phyloP scores from a whole-genome alignment of 2,888 invertebrate genomes.

The Anoplius nigerrimus region DNA sequence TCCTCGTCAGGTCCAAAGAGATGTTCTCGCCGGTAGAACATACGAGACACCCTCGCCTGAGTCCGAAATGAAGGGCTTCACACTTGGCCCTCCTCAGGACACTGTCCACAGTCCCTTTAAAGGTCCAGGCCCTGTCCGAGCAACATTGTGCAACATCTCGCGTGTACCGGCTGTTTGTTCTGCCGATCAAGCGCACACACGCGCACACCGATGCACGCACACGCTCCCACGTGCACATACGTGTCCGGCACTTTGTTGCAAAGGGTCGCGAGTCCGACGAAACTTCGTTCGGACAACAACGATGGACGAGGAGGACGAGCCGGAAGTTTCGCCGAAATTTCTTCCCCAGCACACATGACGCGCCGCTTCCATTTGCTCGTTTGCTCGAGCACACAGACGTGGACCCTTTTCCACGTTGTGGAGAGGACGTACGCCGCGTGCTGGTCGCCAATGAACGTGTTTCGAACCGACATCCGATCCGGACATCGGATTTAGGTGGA shows the following conservation, averaged over 20 bases:
- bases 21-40: too few species aligned
- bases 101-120: background rate
- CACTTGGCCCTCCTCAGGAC: background rate
- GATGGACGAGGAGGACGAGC: constrained; percentile 1
- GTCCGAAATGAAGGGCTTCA: too few species aligned
- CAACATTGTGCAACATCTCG: constrained; percentile 32
- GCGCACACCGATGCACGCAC: background rate
- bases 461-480: too few species aligned
- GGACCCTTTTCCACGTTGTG: too few species aligned
- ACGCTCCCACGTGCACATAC: too few species aligned
- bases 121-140: background rate
- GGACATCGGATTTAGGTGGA: too few species aligned
- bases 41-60: too few species aligned
- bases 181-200: constrained; percentile 26
- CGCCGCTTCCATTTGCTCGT: too few species aligned
- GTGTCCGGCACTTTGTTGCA: background rate
- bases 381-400: too few species aligned
- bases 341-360: background rate
- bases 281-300: background rate
- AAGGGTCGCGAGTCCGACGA: background rate
- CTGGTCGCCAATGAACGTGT: too few species aligned
- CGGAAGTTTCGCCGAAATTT: background rate
- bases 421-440: too few species aligned
- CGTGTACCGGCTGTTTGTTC: constrained; percentile 47
- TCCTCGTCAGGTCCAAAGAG: too few species aligned